Evolutionary conservation across 2,797 vertebrate genomes (phyloP).

Genomic region (Gymnothorax reevesii): DNA sequence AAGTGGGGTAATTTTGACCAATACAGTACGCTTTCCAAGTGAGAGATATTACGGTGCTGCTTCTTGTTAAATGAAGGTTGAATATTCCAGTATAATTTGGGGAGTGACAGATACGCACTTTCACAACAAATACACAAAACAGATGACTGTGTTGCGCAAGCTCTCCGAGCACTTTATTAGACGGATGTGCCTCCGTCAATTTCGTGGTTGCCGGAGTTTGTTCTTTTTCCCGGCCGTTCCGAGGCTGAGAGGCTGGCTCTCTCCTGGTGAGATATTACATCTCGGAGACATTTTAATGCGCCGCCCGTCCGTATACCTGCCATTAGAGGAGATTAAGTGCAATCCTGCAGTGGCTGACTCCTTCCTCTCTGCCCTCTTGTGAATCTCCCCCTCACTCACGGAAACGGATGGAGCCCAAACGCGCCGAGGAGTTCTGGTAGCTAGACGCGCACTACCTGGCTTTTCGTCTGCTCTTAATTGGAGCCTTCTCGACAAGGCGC

Average conservation of each 20-base stretch:
- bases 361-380: neutral
- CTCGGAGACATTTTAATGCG: conserved; percentile 13
- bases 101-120: neutral
- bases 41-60: neutral
- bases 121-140: neutral
- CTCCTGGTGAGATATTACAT: conserved; percentile 1
- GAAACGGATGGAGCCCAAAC: neutral
- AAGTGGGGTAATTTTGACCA: neutral
- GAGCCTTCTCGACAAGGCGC: neutral
- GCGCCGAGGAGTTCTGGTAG: neutral
- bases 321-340: conserved; percentile 13
- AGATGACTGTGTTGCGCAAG: neutral
- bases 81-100: neutral
- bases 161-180: neutral
- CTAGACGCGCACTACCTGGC: neutral
- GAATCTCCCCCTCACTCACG: neutral
- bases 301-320: neutral
- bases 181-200: neutral
- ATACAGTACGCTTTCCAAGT: neutral
- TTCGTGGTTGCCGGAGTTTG: neutral
- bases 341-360: neutral
- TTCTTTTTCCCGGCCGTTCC: neutral
- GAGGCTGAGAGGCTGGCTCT: neutral
- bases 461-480: neutral
- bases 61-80: neutral